These are phyloP conservation scores for Trichonephila clavipes DNA, from an alignment of 1,140 invertebrate genomes.

Conservation along the genomic window DNA sequence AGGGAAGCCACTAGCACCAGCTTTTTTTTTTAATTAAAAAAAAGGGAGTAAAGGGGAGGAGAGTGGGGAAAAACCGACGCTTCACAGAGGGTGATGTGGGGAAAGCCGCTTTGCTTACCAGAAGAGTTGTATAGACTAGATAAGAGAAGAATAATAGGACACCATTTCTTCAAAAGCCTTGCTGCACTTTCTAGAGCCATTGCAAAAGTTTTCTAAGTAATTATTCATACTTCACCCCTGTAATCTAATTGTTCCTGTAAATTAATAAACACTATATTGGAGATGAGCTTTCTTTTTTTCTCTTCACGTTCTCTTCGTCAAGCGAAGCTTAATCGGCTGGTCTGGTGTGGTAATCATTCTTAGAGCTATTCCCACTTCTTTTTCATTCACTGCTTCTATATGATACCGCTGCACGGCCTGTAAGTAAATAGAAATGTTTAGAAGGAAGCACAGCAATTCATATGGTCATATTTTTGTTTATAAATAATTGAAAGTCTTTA, in stretches of 20 bases:
- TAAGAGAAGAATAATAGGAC: background rate
- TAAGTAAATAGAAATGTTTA: conserved; percentile 22
- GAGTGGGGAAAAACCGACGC: background rate
- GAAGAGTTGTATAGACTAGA: background rate
- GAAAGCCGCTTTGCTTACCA: too few relatives aligned
- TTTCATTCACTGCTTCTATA: conserved; percentile 67
- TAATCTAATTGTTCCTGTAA: too few relatives aligned
- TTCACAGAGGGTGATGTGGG: too few relatives aligned
- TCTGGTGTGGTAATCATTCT: conserved; percentile 79
- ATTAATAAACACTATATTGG: background rate
- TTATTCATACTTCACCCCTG: too few relatives aligned
- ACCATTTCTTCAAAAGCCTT: background rate
- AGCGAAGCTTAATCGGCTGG: conserved; percentile 66
- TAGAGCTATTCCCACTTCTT: conserved; percentile 78
- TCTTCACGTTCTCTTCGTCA: conserved; percentile 32
- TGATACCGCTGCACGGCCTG: conserved; percentile 78
- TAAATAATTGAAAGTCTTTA: too few relatives aligned
- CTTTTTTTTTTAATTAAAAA: background rate
- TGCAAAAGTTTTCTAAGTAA: background rate
- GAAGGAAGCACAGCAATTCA: too few relatives aligned
- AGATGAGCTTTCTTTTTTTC: background rate
- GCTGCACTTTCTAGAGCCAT: background rate
- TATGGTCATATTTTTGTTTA: too few relatives aligned
- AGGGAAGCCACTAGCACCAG: conserved; percentile 6
- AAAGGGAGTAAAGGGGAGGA: background rate